Base-by-base conservation (phyloP, 2,888 invertebrate species). In the Troides helena region DNA sequence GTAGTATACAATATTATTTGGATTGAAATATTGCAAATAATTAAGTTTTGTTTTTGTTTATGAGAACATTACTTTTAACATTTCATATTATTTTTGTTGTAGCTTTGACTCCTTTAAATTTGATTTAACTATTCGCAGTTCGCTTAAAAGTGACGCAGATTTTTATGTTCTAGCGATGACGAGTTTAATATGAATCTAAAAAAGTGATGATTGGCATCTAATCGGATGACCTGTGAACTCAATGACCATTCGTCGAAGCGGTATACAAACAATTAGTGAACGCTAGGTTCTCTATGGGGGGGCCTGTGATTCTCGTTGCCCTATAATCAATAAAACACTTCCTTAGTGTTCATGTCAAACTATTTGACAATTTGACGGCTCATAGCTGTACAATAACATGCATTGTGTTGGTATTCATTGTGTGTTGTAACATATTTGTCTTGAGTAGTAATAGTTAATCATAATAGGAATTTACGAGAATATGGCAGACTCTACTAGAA, bases 161-260 rank as follows among this genome's bases (percentile, higher is more conserved):
- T 60, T 66, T 46, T 72, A 43, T 71, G 71, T 74, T 73, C 72
- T 71, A 73, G 61, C 74, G 72, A 80, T 82, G 80, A 82, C 77
- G 76, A 79, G 78, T 83, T 80, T 57, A 81, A 76, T 78, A 17
- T 21, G 21, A 21, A 21, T 21, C 21, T 67, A 81, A 83, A 86
- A 84, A 82, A 71, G 30, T 69, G 72, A 77, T 86, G 85, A 88
- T 88, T 85, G 84, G 85, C 85, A 81, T 83, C 79, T 82, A 83
- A 85, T 85, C 81, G 78, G 71, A 57, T 70, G 77, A 87, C 84
- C 85, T 89, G 78, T 90, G 86, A 90, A 83, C 87, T 85, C 80
- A 78, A 76, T 79, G 80, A 74, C 76, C 74, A 73, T 75, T 83
- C 81, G 80, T 88, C 86, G 86, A 87, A 84, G 76, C 79, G 73